A percentile compares a stretch with the other conserved stretches of the same genome.
phyloP scores from a whole-genome alignment of 2,113 vertebrate species.

The Colinus virginianus region DNA sequence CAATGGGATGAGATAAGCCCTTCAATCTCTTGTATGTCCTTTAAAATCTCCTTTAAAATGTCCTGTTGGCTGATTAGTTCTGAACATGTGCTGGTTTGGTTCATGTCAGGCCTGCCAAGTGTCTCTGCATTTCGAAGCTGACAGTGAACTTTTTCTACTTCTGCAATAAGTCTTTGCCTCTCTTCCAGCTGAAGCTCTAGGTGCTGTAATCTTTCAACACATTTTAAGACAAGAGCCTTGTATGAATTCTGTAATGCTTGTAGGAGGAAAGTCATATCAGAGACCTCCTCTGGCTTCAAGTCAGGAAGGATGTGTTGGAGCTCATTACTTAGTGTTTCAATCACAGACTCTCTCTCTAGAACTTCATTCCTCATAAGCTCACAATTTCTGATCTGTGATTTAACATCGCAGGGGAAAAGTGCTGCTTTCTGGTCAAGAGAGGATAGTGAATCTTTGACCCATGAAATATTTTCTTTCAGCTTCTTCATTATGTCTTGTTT shows the following conservation, averaged over 20 bases:
- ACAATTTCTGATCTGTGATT: slow-evolving; percentile 83
- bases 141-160: slow-evolving; percentile 82
- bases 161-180: slow-evolving; percentile 81
- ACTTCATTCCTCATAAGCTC: slow-evolving; percentile 81
- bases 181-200: slow-evolving; percentile 85
- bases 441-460: slow-evolving; percentile 81
- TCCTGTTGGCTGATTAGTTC: slow-evolving; percentile 72
- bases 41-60: slow-evolving; percentile 76
- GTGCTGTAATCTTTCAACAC: slow-evolving; percentile 78
- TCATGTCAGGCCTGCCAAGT: slow-evolving; percentile 21
- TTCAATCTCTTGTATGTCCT: slow-evolving; percentile 79
- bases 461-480: slow-evolving; percentile 82
- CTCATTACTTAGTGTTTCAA: slow-evolving; percentile 79
- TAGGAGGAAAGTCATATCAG: slow-evolving; percentile 77
- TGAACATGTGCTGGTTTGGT: slow-evolving; percentile 33
- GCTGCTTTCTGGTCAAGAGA: slow-evolving; percentile 75
- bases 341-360: slow-evolving; percentile 76
- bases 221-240: slow-evolving; percentile 80
- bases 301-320: slow-evolving; percentile 72
- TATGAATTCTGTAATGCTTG: slow-evolving; percentile 81
- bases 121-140: slow-evolving; percentile 76
- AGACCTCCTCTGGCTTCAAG: slow-evolving; percentile 74
- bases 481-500: slow-evolving; percentile 78
- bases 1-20: slow-evolving; percentile 77
- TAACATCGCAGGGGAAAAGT: slow-evolving; percentile 85